Percentiles rank a stretch among this genome's conserved stretches.
Evolutionary conservation across 2,113 vertebrate genomes (phyloP).

Genomic region (Pangasianodon hypophthalmus): DNA sequence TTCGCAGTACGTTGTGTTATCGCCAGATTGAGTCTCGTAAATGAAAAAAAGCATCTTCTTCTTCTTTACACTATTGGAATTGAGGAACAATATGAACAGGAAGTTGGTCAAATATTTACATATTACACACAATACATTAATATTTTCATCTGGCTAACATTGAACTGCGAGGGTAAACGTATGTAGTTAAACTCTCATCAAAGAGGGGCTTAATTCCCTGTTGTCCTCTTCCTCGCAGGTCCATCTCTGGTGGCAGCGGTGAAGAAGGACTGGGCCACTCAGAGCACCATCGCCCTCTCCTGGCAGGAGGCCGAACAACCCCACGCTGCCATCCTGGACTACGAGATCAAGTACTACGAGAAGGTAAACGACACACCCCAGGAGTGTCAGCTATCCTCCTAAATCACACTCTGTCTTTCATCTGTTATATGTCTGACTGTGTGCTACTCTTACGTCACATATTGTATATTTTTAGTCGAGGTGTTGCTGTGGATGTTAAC

Average conservation of each 20-base stretch:
- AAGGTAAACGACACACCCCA: slow-evolving; percentile 75
- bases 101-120: not conserved
- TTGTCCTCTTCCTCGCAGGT: slow-evolving; percentile 69
- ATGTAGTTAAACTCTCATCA: not conserved
- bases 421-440: not conserved
- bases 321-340: slow-evolving; percentile 88
- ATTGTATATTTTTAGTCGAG: not conserved
- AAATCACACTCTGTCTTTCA: not conserved
- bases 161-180: not conserved
- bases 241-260: slow-evolving; percentile 90
- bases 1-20: not conserved
- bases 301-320: slow-evolving; percentile 93
- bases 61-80: not conserved
- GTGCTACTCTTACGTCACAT: not conserved
- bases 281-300: slow-evolving; percentile 95
- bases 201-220: no score
- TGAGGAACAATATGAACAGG: not conserved
- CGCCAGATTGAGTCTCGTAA: not conserved
- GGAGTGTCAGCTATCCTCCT: not conserved
- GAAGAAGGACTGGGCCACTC: slow-evolving; percentile 93
- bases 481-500: not conserved
- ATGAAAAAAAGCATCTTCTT: not conserved
- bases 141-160: not conserved
- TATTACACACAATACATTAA: not conserved
- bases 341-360: slow-evolving; percentile 99